Base-by-base conservation (phyloP, 2,797 vertebrate species). In the Labeo calbasu region DNA sequence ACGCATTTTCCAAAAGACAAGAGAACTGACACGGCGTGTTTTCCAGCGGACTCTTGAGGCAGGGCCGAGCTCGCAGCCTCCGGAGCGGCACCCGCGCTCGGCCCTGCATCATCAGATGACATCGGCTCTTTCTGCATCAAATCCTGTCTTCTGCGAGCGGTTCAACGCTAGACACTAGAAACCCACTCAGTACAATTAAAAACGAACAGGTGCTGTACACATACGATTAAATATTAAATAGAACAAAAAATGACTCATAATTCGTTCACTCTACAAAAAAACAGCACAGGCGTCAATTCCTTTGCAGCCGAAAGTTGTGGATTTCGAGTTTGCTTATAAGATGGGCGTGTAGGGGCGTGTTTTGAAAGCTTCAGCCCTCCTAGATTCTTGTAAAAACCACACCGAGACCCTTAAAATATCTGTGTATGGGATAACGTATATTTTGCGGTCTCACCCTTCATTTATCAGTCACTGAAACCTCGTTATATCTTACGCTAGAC, bases 1-100 rank as follows among this genome's bases (percentile, higher is more conserved):
- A 96, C 90, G 86, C 92, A 95, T 89, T 94, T 95, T 0, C 90
- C 94, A 15, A 94, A 96, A 2, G 95, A 93, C 91, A 93, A 94
- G 77, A 96, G 91, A 68, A 92, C 93, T 0, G 89, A 88, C 51
- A 94, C 91, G 0, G 93, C 94, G 63, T 94, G 92, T 75, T 92
- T 91, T 0, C 90, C 92, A 2, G 92, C 88, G 21, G 89, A 69
- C 14, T 86, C 90, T n/a, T 63, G 57, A 43, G 85, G 53, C 14
- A 57, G 85, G 90, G 91, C 92, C 91, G 92, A 80, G 40, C 86
- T 89, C 81, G 88, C 87, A 77, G 85, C 83, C 72, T 79, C 85
- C 65, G 84, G 14, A 84, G 68, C 86, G 8, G 51, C 65, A 80
- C 76, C 85, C 84, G 71, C 82, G 32, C 79, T 84, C 82, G 87